phyloP scores from a whole-genome alignment of 2,797 vertebrate genomes.

The Meriones psammophilus region DNA sequence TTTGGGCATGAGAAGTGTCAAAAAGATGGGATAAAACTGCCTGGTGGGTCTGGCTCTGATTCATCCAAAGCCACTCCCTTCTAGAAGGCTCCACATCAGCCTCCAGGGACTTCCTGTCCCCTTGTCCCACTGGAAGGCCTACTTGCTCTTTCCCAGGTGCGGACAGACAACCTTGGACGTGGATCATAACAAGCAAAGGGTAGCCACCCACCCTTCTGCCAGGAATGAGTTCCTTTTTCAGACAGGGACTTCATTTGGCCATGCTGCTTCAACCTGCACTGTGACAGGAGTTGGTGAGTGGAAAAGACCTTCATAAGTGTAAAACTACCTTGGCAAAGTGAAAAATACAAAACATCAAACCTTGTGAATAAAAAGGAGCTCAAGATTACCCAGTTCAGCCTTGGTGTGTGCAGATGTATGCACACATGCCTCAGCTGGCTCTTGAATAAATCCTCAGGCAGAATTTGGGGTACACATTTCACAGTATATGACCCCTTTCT shows the following conservation, averaged over 20 bases:
- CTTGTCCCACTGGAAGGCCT: background rate
- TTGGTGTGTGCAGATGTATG: conserved; percentile 58
- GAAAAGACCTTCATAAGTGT: conserved; percentile 87
- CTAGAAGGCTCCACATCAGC: background rate
- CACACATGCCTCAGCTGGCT: conserved; percentile 82
- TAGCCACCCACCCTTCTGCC: background rate
- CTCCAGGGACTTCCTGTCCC: background rate
- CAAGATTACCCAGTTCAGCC: conserved; percentile 76
- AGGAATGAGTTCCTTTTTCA: background rate
- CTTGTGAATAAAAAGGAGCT: conserved; percentile 89
- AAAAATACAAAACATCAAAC: conserved; percentile 95
- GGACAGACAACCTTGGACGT: background rate
- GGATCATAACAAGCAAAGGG: background rate
- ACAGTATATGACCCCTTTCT: conserved; percentile 76
- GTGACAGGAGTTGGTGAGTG: conserved; percentile 74
- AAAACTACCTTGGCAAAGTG: conserved; percentile 93
- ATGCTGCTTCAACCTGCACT: conserved; percentile 17
- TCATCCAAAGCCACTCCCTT: background rate
- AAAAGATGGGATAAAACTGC: background rate
- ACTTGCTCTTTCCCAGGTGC: background rate
- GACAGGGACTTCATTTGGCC: conserved; percentile 20
- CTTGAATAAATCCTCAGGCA: conserved; percentile 79
- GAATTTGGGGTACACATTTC: conserved; percentile 79
- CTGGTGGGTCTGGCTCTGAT: background rate
- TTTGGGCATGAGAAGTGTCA: conserved; percentile 48